These are phyloP conservation scores for Hylia prasina DNA, from an alignment of 2,113 vertebrate species.

Conservation along the genomic window DNA sequence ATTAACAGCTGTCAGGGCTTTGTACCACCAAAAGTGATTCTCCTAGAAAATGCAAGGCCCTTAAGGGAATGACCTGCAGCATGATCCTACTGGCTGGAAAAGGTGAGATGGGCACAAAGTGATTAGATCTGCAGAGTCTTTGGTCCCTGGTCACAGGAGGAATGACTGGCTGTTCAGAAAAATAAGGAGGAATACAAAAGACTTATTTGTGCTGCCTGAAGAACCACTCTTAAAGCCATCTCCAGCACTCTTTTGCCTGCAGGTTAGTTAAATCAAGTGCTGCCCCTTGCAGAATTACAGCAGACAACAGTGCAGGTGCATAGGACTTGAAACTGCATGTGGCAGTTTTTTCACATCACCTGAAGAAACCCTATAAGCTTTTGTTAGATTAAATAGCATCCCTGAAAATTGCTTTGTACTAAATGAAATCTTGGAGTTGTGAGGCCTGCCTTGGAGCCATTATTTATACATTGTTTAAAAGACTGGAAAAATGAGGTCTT, in stretches of 20 bases:
- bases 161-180: not conserved
- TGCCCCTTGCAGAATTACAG: not conserved
- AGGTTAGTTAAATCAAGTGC: not conserved
- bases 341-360: not conserved
- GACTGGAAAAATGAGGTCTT: not conserved
- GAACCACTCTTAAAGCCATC: not conserved
- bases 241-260: not conserved
- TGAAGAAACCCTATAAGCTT: not conserved
- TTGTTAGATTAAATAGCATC: not conserved
- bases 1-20: not conserved
- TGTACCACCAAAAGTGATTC: not conserved
- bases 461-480: not conserved
- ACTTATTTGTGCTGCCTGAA: not conserved
- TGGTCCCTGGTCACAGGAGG: not conserved
- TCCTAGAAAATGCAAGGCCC: not conserved
- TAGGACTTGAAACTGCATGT: not conserved
- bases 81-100: not conserved
- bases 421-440: not conserved
- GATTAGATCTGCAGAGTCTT: not conserved
- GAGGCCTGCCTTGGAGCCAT: not conserved
- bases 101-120: not conserved
- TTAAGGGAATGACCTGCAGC: not conserved
- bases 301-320: not conserved
- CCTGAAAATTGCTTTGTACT: not conserved
- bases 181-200: not conserved